Conservation (phyloP, 2,888 invertebrate genomes). For the Gisinianus flammeolus region DNA sequence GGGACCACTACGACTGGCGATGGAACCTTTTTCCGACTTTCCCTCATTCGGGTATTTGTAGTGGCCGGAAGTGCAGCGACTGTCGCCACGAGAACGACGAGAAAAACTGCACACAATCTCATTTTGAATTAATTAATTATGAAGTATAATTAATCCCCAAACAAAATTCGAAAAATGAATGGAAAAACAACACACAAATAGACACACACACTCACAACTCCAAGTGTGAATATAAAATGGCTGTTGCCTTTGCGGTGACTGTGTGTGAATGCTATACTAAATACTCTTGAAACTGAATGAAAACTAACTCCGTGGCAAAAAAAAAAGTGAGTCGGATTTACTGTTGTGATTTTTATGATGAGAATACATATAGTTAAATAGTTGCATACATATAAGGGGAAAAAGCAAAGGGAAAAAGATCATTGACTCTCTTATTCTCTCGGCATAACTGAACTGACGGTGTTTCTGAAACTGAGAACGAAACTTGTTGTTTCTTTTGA, state of each 20-base stretch:
- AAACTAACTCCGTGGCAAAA: too few species aligned
- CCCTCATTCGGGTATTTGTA: background rate
- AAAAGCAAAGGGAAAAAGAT: constrained; percentile 1
- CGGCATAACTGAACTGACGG: too few species aligned
- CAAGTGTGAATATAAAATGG: too few species aligned
- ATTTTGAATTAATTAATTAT: background rate
- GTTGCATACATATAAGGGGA: background rate
- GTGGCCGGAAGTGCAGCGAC: background rate
- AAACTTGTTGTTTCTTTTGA: too few species aligned
- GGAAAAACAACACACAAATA: background rate
- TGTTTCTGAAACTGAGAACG: background rate
- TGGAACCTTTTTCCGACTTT: background rate
- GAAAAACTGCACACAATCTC: background rate
- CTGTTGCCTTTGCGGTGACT: too few species aligned
- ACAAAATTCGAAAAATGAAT: background rate
- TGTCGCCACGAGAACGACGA: background rate
- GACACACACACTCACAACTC: background rate
- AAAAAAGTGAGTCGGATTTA: background rate
- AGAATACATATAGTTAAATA: background rate
- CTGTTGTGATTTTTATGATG: background rate
- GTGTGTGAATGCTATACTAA: too few species aligned
- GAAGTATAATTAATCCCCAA: background rate
- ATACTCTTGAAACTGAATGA: too few species aligned
- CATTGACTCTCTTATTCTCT: constrained; percentile 22
- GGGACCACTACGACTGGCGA: background rate